phyloP scores from a whole-genome alignment of 2,797 vertebrate genomes.

The Lacerta viridis region DNA sequence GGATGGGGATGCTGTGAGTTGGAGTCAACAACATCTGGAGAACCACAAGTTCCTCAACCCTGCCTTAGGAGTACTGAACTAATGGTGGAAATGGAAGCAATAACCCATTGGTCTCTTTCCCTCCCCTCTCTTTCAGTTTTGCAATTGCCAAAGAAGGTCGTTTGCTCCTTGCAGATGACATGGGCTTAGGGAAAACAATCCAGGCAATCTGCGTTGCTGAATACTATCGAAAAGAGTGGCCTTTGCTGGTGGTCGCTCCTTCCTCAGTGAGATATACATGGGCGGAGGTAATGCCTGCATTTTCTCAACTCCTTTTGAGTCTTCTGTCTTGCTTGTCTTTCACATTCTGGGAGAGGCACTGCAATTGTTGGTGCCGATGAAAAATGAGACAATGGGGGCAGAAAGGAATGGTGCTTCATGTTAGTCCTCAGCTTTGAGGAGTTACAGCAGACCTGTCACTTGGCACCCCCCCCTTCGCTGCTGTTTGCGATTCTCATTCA shows the following conservation, averaged over 20 bases:
- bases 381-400: not conserved
- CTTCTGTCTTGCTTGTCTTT: not conserved
- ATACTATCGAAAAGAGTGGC: slow-evolving; percentile 95
- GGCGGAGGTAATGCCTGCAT: slow-evolving; percentile 88
- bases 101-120: slow-evolving; percentile 10
- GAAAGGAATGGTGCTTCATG: not conserved
- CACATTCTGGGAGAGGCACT: not conserved
- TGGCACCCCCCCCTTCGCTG: not conserved
- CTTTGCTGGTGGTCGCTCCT: slow-evolving; percentile 92
- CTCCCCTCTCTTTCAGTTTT: slow-evolving; percentile 82
- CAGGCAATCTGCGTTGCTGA: slow-evolving; percentile 98
- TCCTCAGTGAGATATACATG: slow-evolving; percentile 97
- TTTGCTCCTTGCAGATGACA: slow-evolving; percentile 96
- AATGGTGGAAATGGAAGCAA: not conserved
- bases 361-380: not conserved
- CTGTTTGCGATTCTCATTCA: not conserved
- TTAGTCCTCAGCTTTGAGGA: not conserved
- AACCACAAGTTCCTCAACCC: too few relatives aligned
- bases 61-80: not conserved
- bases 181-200: slow-evolving; percentile 98
- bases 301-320: not conserved
- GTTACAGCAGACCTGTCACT: not conserved
- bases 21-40: too few relatives aligned
- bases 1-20: too few relatives aligned
- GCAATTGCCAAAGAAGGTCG: slow-evolving; percentile 91